Percentiles rank a stretch among this genome's conserved stretches.
phyloP scores from a whole-genome alignment of 2,888 invertebrate genomes.

The Anticlea derivata region DNA sequence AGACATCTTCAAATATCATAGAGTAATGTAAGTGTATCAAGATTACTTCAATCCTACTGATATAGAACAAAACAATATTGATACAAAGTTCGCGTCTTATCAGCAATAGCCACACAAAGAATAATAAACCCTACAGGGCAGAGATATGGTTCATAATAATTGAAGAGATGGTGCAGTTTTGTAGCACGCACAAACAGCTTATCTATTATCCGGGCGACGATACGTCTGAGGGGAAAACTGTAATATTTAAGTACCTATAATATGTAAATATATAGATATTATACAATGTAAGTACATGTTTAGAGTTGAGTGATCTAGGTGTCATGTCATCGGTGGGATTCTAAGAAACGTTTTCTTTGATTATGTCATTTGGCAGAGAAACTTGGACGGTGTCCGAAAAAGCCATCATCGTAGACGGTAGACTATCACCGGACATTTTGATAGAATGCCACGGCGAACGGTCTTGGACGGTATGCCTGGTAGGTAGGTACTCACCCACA shows the following conservation, averaged over 20 bases:
- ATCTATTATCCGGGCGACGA: slow-evolving; percentile 52
- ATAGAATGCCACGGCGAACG: too few species aligned
- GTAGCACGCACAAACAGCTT: slow-evolving; percentile 40
- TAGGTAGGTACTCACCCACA: too few species aligned
- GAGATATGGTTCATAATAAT: slow-evolving; percentile 14
- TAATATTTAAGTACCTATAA: slow-evolving; percentile 6
- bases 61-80: slow-evolving; percentile 31
- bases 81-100: slow-evolving; percentile 23
- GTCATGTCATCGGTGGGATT: slow-evolving; percentile 1
- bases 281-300: slow-evolving; percentile 11
- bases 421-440: background rate
- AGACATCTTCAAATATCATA: slow-evolving; percentile 10
- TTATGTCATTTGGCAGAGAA: slow-evolving; percentile 33
- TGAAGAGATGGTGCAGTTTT: slow-evolving; percentile 28
- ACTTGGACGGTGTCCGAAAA: slow-evolving; percentile 8
- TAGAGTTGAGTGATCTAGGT: background rate
- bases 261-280: background rate
- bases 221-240: slow-evolving; percentile 41
- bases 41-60: slow-evolving; percentile 36
- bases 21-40: slow-evolving; percentile 14
- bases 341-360: slow-evolving; percentile 16
- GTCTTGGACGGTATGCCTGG: too few species aligned
- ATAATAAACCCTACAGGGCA: slow-evolving; percentile 8
- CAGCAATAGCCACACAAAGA: background rate
- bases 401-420: background rate